Base-by-base conservation (phyloP, 2,113 vertebrate species). In the Megatriorchis doriae region DNA sequence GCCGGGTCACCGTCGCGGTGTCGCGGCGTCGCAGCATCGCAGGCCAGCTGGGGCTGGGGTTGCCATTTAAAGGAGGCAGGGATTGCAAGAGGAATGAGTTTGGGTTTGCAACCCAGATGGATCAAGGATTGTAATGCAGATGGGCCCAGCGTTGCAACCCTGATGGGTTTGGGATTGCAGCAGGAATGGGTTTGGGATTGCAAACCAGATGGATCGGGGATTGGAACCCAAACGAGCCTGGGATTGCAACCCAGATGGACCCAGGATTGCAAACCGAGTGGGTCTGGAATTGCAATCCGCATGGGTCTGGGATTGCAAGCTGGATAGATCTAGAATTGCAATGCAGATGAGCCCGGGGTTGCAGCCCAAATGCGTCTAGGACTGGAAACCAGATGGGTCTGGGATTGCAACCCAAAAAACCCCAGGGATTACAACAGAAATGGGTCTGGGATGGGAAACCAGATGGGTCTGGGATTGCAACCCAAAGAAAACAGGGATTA, bases 111-210 rank as follows among this genome's bases (percentile, higher is more conserved):
- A n/a, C 1, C 19, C 16, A 6, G 16, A 1, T 4, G 65, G 42
- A 32, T 10, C 1, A 3, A n/a, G 43, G 20, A 20, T 45, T 8
- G 55, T 18, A 7, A 5, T 27, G 61, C 9, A 1, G n/a, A 2
- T 11, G 50, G n/a, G 22, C 42, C 15, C 15, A 5, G n/a, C 11
- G 27, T 20, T 56, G 50, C 20, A 56, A 13, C n/a, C 34, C 7
- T 14, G 9, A 27, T 52, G 50, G 50, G 26, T 13, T 21, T 47
- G 31, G 47, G 16, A 19, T 27, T 40, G 59, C n/a, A 77, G 8
- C n/a, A 26, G 13, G 13, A 21, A 38, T 21, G 13, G n/a, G n/a
- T n/a, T 16, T 25, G n/a, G 42, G 43, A n/a, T 12, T 79, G 47
- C 47, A 52, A 16, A 4, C 13, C 8, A 3, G 10, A 10, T 36